Percentiles rank a stretch among this genome's conserved stretches.
Conservation (phyloP, 1,140 invertebrate species). For the Drosophila sproati region DNA sequence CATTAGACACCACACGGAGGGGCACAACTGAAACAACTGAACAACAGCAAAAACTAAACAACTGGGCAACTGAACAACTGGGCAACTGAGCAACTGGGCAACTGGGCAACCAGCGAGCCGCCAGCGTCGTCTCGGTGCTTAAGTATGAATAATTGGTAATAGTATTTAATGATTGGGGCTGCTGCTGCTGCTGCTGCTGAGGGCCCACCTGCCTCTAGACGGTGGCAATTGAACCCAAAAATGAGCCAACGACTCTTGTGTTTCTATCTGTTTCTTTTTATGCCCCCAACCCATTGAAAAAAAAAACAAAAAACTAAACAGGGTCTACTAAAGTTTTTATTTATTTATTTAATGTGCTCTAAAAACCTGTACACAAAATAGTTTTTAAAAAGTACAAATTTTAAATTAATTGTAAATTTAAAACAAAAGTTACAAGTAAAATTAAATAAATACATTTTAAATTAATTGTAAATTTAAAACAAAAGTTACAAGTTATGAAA, state of each 20-base stretch:
- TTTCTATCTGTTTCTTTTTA: constrained; percentile 21
- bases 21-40: not conserved
- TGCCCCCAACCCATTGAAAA: too few species aligned
- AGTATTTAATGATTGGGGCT: constrained; percentile 77
- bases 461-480: too few species aligned
- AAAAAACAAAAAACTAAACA: too few species aligned
- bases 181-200: constrained; percentile 21
- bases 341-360: too few species aligned
- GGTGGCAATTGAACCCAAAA: constrained; percentile 66
- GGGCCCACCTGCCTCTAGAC: constrained; percentile 61
- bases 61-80: constrained; percentile 14
- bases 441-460: too few species aligned
- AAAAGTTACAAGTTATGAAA: too few species aligned
- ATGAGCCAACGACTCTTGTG: constrained; percentile 33
- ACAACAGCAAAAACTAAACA: not conserved
- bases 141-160: constrained; percentile 84
- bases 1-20: constrained; percentile 74
- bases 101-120: constrained; percentile 33
- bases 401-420: too few species aligned
- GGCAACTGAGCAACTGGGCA: constrained; percentile 4
- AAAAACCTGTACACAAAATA: too few species aligned
- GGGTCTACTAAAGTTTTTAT: too few species aligned
- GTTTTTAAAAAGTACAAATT: too few species aligned
- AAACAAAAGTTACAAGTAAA: too few species aligned
- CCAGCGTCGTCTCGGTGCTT: constrained; percentile 69